phyloP scores from a whole-genome alignment of 2,113 vertebrate species.

The Thamnophis sirtalis region DNA sequence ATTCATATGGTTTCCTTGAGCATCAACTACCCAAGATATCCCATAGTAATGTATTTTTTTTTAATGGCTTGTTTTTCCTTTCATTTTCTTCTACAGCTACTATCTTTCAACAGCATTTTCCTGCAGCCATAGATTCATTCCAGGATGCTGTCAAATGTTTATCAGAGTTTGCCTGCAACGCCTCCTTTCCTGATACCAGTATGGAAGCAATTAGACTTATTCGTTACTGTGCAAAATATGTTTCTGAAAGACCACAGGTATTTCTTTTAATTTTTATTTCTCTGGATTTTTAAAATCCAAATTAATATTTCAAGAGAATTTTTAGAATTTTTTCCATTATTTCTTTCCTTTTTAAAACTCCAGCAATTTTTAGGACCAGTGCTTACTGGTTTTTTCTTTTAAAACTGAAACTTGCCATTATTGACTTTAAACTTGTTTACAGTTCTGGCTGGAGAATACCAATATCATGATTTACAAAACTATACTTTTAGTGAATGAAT shows the following conservation, averaged over 20 bases:
- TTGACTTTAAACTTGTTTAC: not conserved
- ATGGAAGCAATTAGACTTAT: constrained; percentile 97
- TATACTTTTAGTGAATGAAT: not conserved
- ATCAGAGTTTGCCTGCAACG: constrained; percentile 95
- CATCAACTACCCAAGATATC: not conserved
- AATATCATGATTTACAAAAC: not conserved
- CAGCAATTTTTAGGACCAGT: not conserved
- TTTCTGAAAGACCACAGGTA: constrained; percentile 92
- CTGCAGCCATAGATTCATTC: constrained; percentile 95
- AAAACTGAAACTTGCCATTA: not conserved
- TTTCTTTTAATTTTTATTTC: not conserved
- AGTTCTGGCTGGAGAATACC: not conserved
- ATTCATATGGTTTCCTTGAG: not conserved
- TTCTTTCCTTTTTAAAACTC: not conserved
- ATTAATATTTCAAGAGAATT: not conserved
- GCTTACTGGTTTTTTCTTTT: not conserved
- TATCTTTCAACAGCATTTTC: constrained; percentile 92
- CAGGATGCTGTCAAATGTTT: constrained; percentile 97
- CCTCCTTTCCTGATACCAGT: constrained; percentile 93
- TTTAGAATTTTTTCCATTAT: not conserved
- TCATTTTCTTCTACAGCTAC: constrained; percentile 73
- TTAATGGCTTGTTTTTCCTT: not conserved
- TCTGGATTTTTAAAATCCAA: not conserved
- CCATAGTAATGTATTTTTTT: not conserved
- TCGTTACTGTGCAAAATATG: constrained; percentile 92